Percentiles rank a stretch among this genome's conserved stretches.
phyloP scores from a whole-genome alignment of 2,888 invertebrate species.

The Helleia helle region DNA sequence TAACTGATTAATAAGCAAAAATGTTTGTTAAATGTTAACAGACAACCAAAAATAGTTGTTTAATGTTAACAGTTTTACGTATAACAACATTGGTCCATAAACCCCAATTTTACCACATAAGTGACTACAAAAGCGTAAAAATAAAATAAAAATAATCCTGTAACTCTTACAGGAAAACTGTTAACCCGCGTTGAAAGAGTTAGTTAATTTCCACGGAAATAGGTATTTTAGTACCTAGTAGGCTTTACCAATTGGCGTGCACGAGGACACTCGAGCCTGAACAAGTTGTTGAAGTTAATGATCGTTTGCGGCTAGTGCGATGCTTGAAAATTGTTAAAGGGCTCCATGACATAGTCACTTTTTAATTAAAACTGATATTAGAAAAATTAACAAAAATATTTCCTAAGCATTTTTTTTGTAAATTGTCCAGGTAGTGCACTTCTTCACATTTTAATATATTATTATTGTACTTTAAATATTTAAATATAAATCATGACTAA shows the following conservation, averaged over 20 bases:
- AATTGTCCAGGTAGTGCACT: background rate
- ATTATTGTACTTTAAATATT: background rate
- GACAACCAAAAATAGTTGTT: too few relatives aligned
- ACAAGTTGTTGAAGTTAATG: constrained; percentile 22
- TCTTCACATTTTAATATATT: too few relatives aligned
- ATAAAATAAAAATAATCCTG: too few relatives aligned
- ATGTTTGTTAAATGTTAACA: too few relatives aligned
- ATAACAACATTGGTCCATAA: too few relatives aligned
- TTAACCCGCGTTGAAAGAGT: background rate
- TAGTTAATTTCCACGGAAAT: background rate
- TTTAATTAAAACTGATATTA: background rate
- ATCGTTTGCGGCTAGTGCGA: constrained; percentile 16
- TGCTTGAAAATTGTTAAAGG: constrained; percentile 5
- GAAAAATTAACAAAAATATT: background rate
- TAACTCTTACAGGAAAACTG: too few relatives aligned
- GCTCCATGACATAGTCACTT: background rate
- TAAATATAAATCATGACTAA: background rate
- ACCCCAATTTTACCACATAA: too few relatives aligned
- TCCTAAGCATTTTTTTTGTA: background rate
- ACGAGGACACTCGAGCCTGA: constrained; percentile 18
- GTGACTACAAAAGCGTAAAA: too few relatives aligned
- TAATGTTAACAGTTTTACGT: too few relatives aligned
- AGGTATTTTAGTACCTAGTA: constrained; percentile 2
- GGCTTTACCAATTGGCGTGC: constrained; percentile 17
- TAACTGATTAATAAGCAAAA: too few relatives aligned